Evolutionary conservation across 2,113 vertebrate genomes (phyloP).

Genomic region (Nycticryphes semicollaris): DNA sequence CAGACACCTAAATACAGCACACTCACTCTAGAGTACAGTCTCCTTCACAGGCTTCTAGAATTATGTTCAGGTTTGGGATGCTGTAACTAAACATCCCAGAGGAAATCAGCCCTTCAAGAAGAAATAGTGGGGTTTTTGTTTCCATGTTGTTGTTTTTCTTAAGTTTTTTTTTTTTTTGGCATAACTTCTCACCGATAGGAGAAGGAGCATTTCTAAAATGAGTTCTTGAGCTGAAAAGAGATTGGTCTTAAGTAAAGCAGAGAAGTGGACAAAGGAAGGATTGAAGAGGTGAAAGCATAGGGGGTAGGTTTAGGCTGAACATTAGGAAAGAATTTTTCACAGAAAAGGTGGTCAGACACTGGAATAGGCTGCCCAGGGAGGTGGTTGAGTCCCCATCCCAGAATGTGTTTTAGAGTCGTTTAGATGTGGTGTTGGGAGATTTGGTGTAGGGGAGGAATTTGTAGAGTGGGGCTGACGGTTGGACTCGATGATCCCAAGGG

Average conservation of each 20-base stretch:
- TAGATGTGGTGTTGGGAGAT: too few relatives aligned
- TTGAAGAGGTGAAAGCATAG: background rate
- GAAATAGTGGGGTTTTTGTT: fast-evolving
- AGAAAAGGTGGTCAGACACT: too few relatives aligned
- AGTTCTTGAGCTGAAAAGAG: background rate
- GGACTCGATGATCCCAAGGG: too few relatives aligned
- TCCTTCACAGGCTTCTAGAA: background rate
- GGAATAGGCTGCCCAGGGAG: too few relatives aligned
- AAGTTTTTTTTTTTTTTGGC: background rate
- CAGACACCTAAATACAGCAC: background rate
- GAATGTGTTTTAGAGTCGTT: too few relatives aligned
- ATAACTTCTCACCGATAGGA: background rate
- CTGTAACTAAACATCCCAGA: background rate
- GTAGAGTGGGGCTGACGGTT: too few relatives aligned
- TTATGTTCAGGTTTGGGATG: background rate
- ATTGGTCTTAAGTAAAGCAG: background rate
- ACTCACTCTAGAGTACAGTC: background rate
- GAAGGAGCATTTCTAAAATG: background rate
- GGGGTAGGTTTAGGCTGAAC: too few relatives aligned
- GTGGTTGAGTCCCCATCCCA: too few relatives aligned
- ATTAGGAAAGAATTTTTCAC: too few relatives aligned
- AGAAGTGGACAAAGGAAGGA: background rate
- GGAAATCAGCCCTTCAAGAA: background rate
- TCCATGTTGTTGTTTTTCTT: background rate
- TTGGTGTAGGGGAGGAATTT: too few relatives aligned